A percentile compares a stretch with the other conserved stretches of the same genome.
Evolutionary conservation across 2,113 vertebrate species (phyloP).

Genomic region (Felis chaus): DNA sequence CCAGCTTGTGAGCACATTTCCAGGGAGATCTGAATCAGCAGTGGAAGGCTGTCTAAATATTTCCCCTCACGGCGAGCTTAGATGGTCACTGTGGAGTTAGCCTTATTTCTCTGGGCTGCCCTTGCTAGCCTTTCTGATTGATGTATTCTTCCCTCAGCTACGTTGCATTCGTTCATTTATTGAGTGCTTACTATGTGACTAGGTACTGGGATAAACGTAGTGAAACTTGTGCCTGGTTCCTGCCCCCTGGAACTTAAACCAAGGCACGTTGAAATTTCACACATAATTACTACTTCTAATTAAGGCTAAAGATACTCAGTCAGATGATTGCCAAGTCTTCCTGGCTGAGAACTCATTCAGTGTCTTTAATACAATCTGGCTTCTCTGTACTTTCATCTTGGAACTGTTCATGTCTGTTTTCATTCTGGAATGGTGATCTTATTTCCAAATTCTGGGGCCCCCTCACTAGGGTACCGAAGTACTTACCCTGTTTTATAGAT

Average conservation of each 20-base stretch:
- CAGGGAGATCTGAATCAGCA: no score
- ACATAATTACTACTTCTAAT: background rate
- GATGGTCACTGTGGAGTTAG: accelerated
- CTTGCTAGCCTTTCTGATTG: background rate
- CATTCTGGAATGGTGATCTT: background rate
- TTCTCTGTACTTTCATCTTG: background rate
- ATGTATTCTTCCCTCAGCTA: background rate
- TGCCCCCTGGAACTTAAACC: background rate
- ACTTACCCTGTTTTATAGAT: background rate
- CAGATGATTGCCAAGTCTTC: background rate
- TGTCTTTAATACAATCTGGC: background rate
- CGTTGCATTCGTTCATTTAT: background rate
- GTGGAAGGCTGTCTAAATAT: no score
- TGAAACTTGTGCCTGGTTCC: background rate
- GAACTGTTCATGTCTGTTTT: background rate
- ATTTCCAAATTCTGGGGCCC: background rate
- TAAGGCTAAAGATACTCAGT: background rate
- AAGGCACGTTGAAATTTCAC: background rate
- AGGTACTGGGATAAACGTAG: background rate
- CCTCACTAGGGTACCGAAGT: background rate
- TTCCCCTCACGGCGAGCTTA: background rate
- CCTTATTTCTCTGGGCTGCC: background rate
- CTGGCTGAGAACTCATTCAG: background rate
- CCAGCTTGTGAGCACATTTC: background rate
- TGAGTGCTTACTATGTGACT: background rate